Evolutionary conservation across 2,888 invertebrate species (phyloP).

Genomic region (Tetanocera ferruginea): DNA sequence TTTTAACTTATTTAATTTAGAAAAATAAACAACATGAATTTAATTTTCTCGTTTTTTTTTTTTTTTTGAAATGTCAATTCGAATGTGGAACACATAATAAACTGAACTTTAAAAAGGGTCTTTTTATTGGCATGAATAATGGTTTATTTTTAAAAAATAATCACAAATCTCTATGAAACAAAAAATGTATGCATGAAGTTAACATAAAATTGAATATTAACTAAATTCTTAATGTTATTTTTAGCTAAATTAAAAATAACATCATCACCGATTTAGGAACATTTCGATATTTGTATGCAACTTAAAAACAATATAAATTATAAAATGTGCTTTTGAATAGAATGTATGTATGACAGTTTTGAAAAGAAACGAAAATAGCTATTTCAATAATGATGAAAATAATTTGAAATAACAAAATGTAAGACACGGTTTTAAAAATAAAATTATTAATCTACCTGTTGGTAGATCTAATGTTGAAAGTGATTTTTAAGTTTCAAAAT

Average conservation of each 20-base stretch:
- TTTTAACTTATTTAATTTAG: not conserved
- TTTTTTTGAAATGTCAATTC: not conserved
- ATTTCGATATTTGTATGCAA: not conserved
- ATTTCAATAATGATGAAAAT: too few species aligned
- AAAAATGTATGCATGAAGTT: not conserved
- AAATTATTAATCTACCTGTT: too few species aligned
- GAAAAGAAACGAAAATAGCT: too few species aligned
- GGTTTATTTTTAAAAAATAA: not conserved
- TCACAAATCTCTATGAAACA: not conserved
- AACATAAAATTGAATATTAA: not conserved
- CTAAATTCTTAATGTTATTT: slow-evolving; percentile 34
- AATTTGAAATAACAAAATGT: too few species aligned
- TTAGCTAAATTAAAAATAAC: slow-evolving; percentile 28
- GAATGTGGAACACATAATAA: too few species aligned
- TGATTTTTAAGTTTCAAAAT: too few species aligned
- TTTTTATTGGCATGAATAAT: slow-evolving; percentile 3
- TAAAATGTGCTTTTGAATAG: not conserved
- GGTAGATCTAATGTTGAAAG: too few species aligned
- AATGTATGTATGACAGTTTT: not conserved
- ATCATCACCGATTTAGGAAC: slow-evolving; percentile 28
- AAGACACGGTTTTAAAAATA: too few species aligned
- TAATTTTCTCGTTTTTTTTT: not conserved
- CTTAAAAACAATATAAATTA: not conserved
- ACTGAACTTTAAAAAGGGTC: not conserved
- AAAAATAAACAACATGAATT: not conserved